Percentiles rank a stretch among this genome's conserved stretches.
These are phyloP conservation scores for Lepidocyrtoides sp. DNA, from an alignment of 2,888 invertebrate species.

Conservation along the genomic window DNA sequence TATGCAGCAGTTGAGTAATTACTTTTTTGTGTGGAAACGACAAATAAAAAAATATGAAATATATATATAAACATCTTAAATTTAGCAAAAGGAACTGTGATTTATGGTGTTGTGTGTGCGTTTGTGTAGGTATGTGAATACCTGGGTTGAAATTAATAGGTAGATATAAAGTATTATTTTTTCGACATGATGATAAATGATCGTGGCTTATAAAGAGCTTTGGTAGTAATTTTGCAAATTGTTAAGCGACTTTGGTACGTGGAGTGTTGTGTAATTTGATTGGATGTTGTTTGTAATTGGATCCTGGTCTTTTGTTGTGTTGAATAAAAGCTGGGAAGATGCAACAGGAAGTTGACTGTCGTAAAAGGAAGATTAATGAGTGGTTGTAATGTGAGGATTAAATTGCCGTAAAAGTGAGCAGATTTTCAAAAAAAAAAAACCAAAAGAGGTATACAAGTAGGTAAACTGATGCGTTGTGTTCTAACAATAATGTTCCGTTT, in stretches of 20 bases:
- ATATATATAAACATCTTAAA: background rate
- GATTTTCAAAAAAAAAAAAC: background rate
- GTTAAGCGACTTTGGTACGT: background rate
- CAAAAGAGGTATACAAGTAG: background rate
- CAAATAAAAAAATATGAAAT: slow-evolving; percentile 1
- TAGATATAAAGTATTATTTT: background rate
- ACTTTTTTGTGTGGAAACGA: background rate
- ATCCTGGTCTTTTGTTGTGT: background rate
- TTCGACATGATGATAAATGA: slow-evolving; percentile 4
- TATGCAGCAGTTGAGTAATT: slow-evolving; percentile 8
- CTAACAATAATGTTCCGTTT: no score
- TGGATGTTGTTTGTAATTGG: slow-evolving; percentile 28
- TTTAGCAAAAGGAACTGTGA: background rate
- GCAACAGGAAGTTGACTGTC: slow-evolving; percentile 32
- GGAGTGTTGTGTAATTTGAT: background rate
- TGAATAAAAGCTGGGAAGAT: background rate
- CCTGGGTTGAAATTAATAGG: background rate
- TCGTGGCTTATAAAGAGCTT: background rate
- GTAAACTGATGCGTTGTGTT: no score
- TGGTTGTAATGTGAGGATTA: background rate
- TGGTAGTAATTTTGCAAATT: slow-evolving; percentile 4
- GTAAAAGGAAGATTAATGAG: slow-evolving; percentile 30
- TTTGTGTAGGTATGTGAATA: background rate
- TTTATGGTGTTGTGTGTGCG: background rate
- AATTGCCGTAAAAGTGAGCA: background rate